Percentiles rank a stretch among this genome's conserved stretches.
Conservation (phyloP, 2,797 vertebrate genomes). For the Pangasius djambal region DNA sequence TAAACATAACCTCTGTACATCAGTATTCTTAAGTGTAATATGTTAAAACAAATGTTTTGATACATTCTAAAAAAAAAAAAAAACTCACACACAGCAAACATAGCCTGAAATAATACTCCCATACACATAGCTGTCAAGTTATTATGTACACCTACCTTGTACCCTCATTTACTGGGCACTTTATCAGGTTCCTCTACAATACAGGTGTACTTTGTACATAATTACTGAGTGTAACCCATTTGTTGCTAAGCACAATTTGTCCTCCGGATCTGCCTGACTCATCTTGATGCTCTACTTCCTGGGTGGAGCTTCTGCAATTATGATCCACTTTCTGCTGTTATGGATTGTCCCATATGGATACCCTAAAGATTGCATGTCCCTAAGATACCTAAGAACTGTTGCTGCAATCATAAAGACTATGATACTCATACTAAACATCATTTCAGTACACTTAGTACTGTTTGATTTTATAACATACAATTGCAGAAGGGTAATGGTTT, state of each 20-base stretch:
- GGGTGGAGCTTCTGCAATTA: background rate
- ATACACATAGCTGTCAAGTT: background rate
- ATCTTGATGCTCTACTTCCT: background rate
- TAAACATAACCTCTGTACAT: background rate
- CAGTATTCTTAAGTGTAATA: background rate
- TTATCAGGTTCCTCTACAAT: background rate
- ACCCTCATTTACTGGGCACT: background rate
- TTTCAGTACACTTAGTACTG: background rate
- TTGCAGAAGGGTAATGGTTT: background rate
- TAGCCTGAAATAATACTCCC: background rate
- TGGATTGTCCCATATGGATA: background rate
- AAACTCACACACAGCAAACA: background rate
- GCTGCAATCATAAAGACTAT: background rate
- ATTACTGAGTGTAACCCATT: background rate
- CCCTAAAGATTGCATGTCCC: background rate
- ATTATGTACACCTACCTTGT: background rate
- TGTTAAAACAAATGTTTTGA: background rate
- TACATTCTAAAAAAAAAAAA: background rate
- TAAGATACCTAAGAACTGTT: background rate
- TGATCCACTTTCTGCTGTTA: background rate
- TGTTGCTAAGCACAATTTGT: background rate
- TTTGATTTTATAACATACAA: background rate
- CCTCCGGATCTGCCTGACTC: background rate
- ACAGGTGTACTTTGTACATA: background rate
- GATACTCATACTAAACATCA: background rate